Conservation (phyloP, 2,797 vertebrate species). For the Dicrostonyx torquatus region DNA sequence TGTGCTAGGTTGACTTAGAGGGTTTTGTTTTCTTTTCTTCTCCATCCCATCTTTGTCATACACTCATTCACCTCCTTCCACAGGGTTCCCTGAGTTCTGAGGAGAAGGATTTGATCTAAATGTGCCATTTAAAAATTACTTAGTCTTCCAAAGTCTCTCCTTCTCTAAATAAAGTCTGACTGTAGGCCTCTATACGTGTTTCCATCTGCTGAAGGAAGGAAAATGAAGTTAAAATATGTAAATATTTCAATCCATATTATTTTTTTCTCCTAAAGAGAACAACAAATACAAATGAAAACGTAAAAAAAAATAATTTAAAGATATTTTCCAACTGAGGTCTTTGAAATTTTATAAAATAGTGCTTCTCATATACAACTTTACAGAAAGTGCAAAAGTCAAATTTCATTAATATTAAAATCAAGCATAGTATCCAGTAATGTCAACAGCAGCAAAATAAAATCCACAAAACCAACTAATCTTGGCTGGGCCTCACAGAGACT, state of each 20-base stretch:
- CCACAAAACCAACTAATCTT: no score
- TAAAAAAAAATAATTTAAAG: neutral
- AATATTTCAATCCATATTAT: neutral
- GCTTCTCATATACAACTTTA: neutral
- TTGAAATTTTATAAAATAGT: neutral
- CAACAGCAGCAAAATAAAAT: no score
- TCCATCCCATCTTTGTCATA: no score
- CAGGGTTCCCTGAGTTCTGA: no score
- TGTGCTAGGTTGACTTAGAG: neutral
- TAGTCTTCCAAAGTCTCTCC: no score
- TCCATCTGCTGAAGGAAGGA: neutral
- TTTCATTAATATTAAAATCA: constrained; percentile 9
- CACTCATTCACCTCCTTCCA: no score
- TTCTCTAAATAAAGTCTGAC: no score
- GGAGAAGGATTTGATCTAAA: no score
- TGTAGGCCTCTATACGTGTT: no score
- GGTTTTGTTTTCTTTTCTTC: neutral
- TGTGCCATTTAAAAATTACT: no score
- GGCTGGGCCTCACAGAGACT: no score
- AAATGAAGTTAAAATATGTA: neutral
- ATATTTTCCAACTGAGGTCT: neutral
- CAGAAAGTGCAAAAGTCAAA: no score
- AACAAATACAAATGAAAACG: neutral
- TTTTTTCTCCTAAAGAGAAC: neutral
- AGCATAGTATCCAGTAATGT: neutral